phyloP scores from a whole-genome alignment of 2,888 invertebrate species.

The Fabriciana adippe region DNA sequence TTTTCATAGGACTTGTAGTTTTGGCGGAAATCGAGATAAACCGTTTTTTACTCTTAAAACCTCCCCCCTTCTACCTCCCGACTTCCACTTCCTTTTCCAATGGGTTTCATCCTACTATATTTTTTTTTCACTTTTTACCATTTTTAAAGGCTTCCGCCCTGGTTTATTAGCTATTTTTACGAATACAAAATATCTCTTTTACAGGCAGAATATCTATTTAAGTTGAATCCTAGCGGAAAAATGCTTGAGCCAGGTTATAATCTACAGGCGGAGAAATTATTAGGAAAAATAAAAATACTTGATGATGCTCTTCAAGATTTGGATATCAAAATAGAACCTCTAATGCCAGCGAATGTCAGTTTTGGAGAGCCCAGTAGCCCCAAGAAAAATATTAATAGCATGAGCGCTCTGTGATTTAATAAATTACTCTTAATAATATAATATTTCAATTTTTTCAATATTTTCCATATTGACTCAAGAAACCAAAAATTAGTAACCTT shows the following conservation, averaged over 20 bases:
- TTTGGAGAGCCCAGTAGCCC: conserved; percentile 42
- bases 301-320: conserved; percentile 67
- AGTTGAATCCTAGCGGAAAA: conserved; percentile 85
- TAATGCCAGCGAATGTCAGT: conserved; percentile 56
- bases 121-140: no score
- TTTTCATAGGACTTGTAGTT: no score
- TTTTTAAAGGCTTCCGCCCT: no score
- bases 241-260: conserved; percentile 86
- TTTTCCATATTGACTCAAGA: no score
- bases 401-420: conserved; percentile 54
- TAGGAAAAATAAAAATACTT: conserved; percentile 75
- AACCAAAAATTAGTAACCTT: no score
- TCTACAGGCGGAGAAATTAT: conserved; percentile 76
- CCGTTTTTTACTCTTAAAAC: no score
- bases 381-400: conserved; percentile 50
- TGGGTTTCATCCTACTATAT: no score
- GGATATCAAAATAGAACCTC: conserved; percentile 69
- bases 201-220: conserved; percentile 86
- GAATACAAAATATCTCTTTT: conserved; percentile 35
- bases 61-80: no score
- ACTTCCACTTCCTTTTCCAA: no score
- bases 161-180: background rate
- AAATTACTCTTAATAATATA: background rate
- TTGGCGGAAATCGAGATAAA: no score
- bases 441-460: no score